phyloP scores from a whole-genome alignment of 1,140 invertebrate species.

The Listronotus oregonensis region DNA sequence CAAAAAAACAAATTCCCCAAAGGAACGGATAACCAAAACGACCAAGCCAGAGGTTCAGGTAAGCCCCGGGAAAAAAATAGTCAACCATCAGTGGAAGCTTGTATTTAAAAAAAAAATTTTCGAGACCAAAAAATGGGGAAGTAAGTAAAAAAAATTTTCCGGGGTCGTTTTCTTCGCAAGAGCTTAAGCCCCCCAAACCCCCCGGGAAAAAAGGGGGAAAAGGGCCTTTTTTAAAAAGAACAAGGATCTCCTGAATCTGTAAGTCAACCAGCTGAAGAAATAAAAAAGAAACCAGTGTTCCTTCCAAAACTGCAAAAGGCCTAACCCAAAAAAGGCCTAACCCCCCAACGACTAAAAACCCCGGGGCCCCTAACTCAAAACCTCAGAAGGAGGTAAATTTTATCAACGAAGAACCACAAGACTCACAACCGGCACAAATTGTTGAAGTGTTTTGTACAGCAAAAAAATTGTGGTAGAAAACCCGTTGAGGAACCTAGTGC shows the following conservation, averaged over 20 bases:
- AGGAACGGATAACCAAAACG: too few relatives aligned
- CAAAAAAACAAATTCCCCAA: background rate
- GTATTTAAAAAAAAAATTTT: too few relatives aligned
- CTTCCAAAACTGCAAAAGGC: background rate
- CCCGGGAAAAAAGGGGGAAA: too few relatives aligned
- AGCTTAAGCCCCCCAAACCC: too few relatives aligned
- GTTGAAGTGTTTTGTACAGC: conserved; percentile 11
- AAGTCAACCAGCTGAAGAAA: background rate
- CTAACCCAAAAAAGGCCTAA: too few relatives aligned
- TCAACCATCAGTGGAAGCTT: conserved; percentile 15
- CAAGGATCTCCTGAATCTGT: background rate
- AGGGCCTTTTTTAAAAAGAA: conserved; percentile 16
- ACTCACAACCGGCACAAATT: conserved; percentile 7
- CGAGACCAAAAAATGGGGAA: too few relatives aligned
- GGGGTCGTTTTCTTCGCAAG: too few relatives aligned
- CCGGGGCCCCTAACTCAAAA: background rate
- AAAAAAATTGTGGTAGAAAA: background rate
- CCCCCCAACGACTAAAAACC: too few relatives aligned
- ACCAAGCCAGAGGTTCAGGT: background rate
- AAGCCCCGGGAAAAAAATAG: background rate
- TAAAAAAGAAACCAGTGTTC: background rate
- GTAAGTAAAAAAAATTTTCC: background rate
- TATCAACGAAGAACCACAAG: background rate
- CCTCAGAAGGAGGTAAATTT: background rate
- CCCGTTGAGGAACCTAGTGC: background rate